A percentile compares a stretch with the other conserved stretches of the same genome.
These are phyloP conservation scores for Heliconius sara DNA, from an alignment of 2,888 invertebrate species.

Conservation along the genomic window DNA sequence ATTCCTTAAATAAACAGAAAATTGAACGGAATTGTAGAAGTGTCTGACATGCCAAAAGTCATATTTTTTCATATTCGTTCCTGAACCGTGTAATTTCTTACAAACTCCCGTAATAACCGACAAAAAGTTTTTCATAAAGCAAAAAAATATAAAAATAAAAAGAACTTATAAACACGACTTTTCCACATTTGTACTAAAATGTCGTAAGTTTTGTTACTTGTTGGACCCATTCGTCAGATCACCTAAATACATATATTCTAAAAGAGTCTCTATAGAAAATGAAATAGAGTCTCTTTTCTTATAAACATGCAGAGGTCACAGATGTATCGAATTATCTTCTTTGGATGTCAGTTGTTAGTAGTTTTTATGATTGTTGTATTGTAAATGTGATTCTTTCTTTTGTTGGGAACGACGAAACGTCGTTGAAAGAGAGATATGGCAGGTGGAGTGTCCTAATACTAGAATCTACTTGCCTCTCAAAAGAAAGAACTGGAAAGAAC, in stretches of 20 bases:
- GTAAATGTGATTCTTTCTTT: slow-evolving; percentile 2
- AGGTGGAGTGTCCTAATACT: neutral
- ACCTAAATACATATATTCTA: neutral
- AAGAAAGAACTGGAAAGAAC: too few relatives aligned
- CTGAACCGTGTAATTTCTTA: neutral
- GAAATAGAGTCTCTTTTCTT: neutral
- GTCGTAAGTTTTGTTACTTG: slow-evolving; percentile 3
- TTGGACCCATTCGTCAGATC: slow-evolving; percentile 16
- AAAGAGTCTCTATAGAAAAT: neutral
- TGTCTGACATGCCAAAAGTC: neutral
- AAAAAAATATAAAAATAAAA: slow-evolving; percentile 3
- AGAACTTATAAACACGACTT: slow-evolving; percentile 8
- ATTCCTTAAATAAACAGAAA: too few relatives aligned
- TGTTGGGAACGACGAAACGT: neutral
- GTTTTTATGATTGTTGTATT: neutral
- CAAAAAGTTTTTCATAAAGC: neutral
- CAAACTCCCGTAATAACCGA: neutral
- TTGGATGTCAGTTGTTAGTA: slow-evolving; percentile 21
- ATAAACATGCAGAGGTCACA: slow-evolving; percentile 13
- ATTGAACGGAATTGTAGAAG: too few relatives aligned
- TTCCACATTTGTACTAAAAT: slow-evolving; percentile 17
- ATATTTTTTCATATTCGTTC: neutral
- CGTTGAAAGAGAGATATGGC: too few relatives aligned
- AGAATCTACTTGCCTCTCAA: too few relatives aligned
- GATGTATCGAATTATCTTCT: slow-evolving; percentile 29